A percentile compares a stretch with the other conserved stretches of the same genome.
phyloP scores from a whole-genome alignment of 2,888 invertebrate genomes.

The Eucera pruinosa region DNA sequence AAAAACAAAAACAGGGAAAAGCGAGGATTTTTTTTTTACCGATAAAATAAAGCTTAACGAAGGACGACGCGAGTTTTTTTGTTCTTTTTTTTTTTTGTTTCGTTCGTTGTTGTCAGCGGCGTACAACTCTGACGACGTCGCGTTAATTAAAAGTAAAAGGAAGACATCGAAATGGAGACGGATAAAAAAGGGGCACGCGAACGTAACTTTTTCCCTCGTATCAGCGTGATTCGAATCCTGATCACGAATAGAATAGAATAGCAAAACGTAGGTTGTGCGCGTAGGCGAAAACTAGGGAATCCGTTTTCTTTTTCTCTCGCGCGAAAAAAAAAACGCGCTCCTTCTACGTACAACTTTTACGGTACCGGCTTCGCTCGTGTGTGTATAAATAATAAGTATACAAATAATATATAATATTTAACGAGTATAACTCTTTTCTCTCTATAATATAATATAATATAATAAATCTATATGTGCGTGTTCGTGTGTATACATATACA shows the following conservation, averaged over 20 bases:
- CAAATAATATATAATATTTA: constrained; percentile 69
- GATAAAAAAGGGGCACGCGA: constrained; percentile 23
- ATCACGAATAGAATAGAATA: neutral
- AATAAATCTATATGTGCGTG: constrained; percentile 35
- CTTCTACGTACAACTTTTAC: constrained; percentile 61
- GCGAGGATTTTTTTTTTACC: constrained; percentile 52
- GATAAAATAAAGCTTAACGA: constrained; percentile 74
- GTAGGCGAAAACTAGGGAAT: too few relatives aligned
- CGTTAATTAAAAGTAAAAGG: constrained; percentile 44
- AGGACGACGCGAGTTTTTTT: constrained; percentile 35
- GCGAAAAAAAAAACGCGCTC: constrained; percentile 52
- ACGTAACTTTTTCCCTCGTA: neutral
- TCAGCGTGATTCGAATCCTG: neutral
- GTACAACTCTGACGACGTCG: constrained; percentile 31
- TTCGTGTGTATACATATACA: constrained; percentile 59
- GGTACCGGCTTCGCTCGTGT: constrained; percentile 60
- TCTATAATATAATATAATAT: constrained; percentile 51
- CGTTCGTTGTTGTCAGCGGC: too few relatives aligned
- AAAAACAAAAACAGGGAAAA: constrained; percentile 25
- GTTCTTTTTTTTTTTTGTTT: too few relatives aligned
- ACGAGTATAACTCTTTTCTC: constrained; percentile 70
- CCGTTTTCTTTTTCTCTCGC: too few relatives aligned
- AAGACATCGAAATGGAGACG: constrained; percentile 53
- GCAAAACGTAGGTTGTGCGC: too few relatives aligned
- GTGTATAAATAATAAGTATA: constrained; percentile 69